These are phyloP conservation scores for Tokudaia tokunoshimensis DNA, from an alignment of 2,797 vertebrate genomes.

Conservation along the genomic window DNA sequence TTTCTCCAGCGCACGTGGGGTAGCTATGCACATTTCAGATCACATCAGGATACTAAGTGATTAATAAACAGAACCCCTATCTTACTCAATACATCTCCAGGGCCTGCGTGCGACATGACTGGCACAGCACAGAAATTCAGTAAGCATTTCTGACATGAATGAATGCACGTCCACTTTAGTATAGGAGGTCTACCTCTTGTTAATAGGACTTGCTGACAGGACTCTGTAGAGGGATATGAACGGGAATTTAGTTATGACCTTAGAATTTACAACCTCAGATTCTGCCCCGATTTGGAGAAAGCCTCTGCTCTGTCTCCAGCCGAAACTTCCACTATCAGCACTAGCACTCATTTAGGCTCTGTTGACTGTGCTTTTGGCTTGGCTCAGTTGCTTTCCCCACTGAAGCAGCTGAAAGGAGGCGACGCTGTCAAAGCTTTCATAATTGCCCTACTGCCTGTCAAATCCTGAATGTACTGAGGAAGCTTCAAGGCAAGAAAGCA, in stretches of 20 bases:
- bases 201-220: background rate
- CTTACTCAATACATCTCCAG: background rate
- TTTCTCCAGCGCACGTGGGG: background rate
- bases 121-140: background rate
- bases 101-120: background rate
- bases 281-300: conserved; percentile 34
- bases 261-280: background rate
- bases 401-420: background rate
- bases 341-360: conserved; percentile 3
- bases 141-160: conserved; percentile 4
- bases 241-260: conserved; percentile 15
- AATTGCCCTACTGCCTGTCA: conserved; percentile 8
- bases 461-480: conserved; percentile 26
- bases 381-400: background rate
- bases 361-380: background rate
- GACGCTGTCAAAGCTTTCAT: conserved; percentile 27
- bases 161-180: background rate
- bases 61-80: background rate
- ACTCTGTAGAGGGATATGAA: background rate
- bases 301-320: background rate
- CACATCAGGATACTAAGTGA: background rate
- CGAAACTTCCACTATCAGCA: background rate
- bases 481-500: background rate
- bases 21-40: background rate
- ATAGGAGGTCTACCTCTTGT: background rate